phyloP scores from a whole-genome alignment of 2,888 invertebrate genomes.

The Melieria omissa region DNA sequence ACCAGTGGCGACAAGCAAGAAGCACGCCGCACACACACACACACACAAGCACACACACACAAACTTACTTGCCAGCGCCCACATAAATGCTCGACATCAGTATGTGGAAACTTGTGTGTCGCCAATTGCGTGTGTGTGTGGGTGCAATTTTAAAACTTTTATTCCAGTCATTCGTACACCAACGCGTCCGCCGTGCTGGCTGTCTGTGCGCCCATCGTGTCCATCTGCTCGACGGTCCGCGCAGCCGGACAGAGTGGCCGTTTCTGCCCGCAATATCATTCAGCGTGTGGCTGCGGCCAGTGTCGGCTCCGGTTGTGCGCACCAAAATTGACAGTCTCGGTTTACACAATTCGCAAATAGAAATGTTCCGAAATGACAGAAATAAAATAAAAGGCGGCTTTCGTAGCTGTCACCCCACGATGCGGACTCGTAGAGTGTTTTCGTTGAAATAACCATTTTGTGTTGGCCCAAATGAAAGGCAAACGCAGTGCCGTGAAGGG shows the following conservation, averaged over 20 bases:
- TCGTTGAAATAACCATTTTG: slow-evolving; percentile 36
- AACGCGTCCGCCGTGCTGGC: not conserved
- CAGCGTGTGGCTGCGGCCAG: no score
- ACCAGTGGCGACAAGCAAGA: no score
- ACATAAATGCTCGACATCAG: not conserved
- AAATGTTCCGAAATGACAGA: no score
- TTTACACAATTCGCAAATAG: slow-evolving; percentile 6
- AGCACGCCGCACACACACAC: not conserved
- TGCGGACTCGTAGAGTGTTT: not conserved
- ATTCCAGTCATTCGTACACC: slow-evolving; percentile 4
- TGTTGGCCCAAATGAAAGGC: not conserved
- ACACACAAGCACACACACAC: not conserved
- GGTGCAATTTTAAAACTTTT: slow-evolving; percentile 10
- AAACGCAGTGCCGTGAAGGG: not conserved
- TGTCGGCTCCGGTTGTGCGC: not conserved
- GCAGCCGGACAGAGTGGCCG: not conserved
- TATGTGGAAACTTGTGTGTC: no score
- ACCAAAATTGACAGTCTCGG: slow-evolving; percentile 14
- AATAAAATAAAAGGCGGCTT: no score
- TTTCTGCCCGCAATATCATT: no score
- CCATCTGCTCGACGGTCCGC: slow-evolving; percentile 22
- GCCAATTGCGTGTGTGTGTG: no score
- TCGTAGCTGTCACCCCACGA: no score
- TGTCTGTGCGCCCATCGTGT: slow-evolving; percentile 24
- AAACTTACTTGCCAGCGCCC: not conserved